phyloP scores from a whole-genome alignment of 2,113 vertebrate genomes.

The Chauna torquata region DNA sequence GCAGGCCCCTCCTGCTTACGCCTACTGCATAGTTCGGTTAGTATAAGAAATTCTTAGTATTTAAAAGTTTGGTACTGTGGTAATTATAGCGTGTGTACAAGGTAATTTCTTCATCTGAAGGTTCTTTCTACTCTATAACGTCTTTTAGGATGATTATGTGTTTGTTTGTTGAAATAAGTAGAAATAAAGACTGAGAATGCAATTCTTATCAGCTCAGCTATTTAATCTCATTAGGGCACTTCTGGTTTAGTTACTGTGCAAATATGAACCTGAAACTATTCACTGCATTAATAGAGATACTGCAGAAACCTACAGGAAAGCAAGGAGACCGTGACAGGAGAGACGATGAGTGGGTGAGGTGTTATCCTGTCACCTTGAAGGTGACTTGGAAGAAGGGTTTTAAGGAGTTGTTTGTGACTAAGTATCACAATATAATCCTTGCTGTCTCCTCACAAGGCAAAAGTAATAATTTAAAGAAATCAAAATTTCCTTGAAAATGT shows the following conservation, averaged over 20 bases:
- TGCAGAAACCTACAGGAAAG: accelerated
- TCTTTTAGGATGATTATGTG: not conserved
- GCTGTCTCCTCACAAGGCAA: not conserved
- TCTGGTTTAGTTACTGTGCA: not conserved
- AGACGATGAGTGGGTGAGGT: accelerated
- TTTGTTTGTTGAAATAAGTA: not conserved
- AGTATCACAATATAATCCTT: not conserved
- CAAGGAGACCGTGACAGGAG: not conserved
- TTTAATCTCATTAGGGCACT: not conserved
- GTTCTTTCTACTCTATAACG: not conserved
- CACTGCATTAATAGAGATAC: not conserved
- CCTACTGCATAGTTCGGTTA: not conserved
- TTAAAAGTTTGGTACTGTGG: not conserved
- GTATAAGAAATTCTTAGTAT: not conserved
- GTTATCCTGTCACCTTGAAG: not conserved
- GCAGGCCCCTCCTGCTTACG: not conserved
- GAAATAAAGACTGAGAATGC: not conserved
- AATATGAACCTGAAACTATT: not conserved
- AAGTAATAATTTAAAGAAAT: not conserved
- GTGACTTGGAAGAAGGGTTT: not conserved
- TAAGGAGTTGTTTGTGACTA: not conserved
- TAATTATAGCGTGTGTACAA: not conserved
- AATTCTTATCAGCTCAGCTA: not conserved
- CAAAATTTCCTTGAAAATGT: not conserved
- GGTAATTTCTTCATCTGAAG: not conserved